Percentiles rank a stretch among this genome's conserved stretches.
Conservation (phyloP, 1,140 invertebrate genomes). For the Aethina tumida region DNA sequence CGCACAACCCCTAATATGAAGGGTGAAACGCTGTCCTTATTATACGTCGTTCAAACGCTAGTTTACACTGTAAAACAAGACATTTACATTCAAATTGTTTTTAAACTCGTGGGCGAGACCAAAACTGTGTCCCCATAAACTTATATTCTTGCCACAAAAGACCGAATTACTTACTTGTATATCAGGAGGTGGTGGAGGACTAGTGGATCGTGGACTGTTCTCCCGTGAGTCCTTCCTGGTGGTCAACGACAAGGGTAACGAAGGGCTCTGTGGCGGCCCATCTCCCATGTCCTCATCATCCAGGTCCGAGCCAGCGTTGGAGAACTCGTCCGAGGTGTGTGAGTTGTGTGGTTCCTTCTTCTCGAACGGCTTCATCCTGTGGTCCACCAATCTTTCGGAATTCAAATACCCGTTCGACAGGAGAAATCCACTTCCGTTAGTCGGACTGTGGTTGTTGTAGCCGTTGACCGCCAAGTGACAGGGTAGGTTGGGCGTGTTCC, state of each 20-base stretch:
- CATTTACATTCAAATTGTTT: too few relatives aligned
- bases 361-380: conserved; percentile 41
- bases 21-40: conserved; percentile 2
- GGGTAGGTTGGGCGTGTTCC: conserved; percentile 42
- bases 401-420: conserved; percentile 42
- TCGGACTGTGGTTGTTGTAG: conserved; percentile 51
- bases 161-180: conserved; percentile 34
- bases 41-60: too few relatives aligned
- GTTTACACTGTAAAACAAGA: too few relatives aligned
- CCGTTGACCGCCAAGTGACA: conserved; percentile 49
- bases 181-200: conserved; percentile 25
- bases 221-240: conserved; percentile 32
- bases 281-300: conserved; percentile 49
- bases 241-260: conserved; percentile 55
- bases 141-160: too few relatives aligned
- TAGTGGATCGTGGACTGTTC: conserved; percentile 28
- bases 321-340: conserved; percentile 47
- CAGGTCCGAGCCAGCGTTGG: conserved; percentile 49
- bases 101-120: too few relatives aligned
- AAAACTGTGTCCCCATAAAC: too few relatives aligned
- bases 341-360: conserved; percentile 38
- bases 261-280: conserved; percentile 47
- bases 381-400: conserved; percentile 37
- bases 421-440: conserved; percentile 44
- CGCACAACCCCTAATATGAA: too few relatives aligned